Percentiles rank a stretch among this genome's conserved stretches.
These are phyloP conservation scores for Cyphomyrmex costatus DNA, from an alignment of 1,140 invertebrate genomes.

Conservation along the genomic window DNA sequence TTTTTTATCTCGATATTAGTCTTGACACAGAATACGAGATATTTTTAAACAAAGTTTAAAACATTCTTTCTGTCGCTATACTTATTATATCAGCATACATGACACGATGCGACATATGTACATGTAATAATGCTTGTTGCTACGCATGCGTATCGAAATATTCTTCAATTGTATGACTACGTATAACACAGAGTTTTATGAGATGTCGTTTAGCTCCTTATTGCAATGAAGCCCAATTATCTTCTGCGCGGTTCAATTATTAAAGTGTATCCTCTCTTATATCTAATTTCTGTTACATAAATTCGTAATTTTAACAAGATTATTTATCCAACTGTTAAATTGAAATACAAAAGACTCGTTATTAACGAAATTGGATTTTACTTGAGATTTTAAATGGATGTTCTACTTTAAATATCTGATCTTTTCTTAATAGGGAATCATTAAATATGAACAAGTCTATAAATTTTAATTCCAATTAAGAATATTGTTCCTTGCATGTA, in stretches of 20 bases:
- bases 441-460: not conserved
- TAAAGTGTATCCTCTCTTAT: too few relatives aligned
- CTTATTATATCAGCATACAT: not conserved
- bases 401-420: not conserved
- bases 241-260: not conserved
- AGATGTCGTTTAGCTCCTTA: not conserved
- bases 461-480: not conserved
- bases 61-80: not conserved
- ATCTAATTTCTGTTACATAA: not conserved
- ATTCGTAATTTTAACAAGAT: not conserved
- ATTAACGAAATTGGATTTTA: conserved; percentile 29
- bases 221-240: conserved; percentile 10
- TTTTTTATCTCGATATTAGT: conserved; percentile 4
- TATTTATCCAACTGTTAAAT: not conserved
- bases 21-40: not conserved
- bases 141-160: not conserved
- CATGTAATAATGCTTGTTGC: not conserved
- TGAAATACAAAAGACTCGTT: not conserved
- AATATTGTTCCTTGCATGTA: not conserved
- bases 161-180: not conserved
- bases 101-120: not conserved
- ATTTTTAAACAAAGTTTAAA: conserved; percentile 5
- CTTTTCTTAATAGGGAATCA: not conserved
- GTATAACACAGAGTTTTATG: not conserved
- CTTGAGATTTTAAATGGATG: conserved; percentile 3